Conservation (phyloP, 2,113 vertebrate genomes). For the Prionailurus viverrinus region DNA sequence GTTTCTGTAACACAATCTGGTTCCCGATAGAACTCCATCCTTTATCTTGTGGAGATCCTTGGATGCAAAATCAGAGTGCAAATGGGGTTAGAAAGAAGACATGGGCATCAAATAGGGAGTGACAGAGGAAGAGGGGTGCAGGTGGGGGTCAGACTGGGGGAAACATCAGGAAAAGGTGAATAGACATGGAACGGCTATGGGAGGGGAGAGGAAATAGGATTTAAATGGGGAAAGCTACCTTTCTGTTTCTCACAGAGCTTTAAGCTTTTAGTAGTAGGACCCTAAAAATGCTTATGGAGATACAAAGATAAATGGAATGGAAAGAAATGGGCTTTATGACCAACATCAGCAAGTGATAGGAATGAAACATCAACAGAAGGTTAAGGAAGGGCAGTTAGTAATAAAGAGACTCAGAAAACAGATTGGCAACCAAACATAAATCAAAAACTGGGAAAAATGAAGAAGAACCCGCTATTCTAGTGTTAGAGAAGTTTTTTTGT, state of each 20-base stretch:
- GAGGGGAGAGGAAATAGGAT: conserved; percentile 40
- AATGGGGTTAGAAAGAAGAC: conserved; percentile 43
- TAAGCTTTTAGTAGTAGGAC: conserved; percentile 49
- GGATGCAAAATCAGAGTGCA: conserved; percentile 42
- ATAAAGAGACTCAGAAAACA: conserved; percentile 37
- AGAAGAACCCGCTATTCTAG: neutral
- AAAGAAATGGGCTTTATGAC: conserved; percentile 65
- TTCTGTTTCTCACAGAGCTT: conserved; percentile 11
- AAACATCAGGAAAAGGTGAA: conserved; percentile 36
- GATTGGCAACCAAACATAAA: conserved; percentile 25
- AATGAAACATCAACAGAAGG: conserved; percentile 72
- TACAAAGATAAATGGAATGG: conserved; percentile 46
- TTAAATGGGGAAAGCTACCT: neutral
- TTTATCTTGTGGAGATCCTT: conserved; percentile 23
- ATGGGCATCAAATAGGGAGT: conserved; percentile 44
- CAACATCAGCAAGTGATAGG: conserved; percentile 55
- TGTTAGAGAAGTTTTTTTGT: neutral
- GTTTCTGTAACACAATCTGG: conserved; percentile 62
- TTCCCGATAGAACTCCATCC: conserved; percentile 18
- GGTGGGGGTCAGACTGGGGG: neutral
- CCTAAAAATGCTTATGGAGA: conserved; percentile 72
- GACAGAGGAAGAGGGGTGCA: neutral
- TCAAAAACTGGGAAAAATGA: conserved; percentile 18
- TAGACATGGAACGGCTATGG: neutral
- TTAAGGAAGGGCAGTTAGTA: conserved; percentile 61